A percentile compares a stretch with the other conserved stretches of the same genome.
Evolutionary conservation across 30 jellyfish, hydroid and myxozoan species (phyloP).

Genomic region (Rhopilema esculentum): DNA sequence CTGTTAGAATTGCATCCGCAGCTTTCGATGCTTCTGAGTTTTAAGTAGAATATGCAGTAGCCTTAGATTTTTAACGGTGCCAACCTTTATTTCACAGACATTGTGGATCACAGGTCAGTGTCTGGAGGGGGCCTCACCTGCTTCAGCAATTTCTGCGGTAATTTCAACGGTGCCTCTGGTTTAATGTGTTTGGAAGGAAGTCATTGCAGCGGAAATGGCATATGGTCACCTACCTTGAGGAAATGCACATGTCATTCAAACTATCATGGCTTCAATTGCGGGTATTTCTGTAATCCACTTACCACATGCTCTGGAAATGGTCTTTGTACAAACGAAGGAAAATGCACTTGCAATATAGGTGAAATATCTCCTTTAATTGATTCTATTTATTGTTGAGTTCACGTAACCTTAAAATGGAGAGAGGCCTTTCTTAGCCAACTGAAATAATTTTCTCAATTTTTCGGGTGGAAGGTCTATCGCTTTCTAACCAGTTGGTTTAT

Average conservation of each 20-base stretch:
- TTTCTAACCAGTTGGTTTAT: too few relatives aligned
- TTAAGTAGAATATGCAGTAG: too few relatives aligned
- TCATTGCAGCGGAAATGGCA: slow-evolving; percentile 74
- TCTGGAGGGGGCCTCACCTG: slow-evolving; percentile 58
- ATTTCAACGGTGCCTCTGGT: slow-evolving; percentile 53
- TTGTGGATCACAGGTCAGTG: slow-evolving; percentile 61
- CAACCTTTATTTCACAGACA: slow-evolving; percentile 11
- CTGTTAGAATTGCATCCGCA: too few relatives aligned
- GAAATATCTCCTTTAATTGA: neutral
- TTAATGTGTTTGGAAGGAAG: slow-evolving; percentile 51
- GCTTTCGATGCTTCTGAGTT: too few relatives aligned
- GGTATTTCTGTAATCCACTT: slow-evolving; percentile 55
- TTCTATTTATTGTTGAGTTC: too few relatives aligned
- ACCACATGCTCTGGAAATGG: slow-evolving; percentile 68
- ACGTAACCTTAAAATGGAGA: too few relatives aligned
- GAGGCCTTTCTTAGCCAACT: too few relatives aligned
- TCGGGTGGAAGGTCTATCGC: too few relatives aligned
- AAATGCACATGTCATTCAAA: slow-evolving; percentile 54
- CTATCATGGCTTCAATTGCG: slow-evolving; percentile 70
- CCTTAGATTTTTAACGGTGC: too few relatives aligned
- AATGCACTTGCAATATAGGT: slow-evolving; percentile 54
- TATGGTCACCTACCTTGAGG: slow-evolving; percentile 52
- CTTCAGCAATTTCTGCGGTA: slow-evolving; percentile 38
- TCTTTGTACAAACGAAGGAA: slow-evolving; percentile 61
- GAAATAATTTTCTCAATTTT: too few relatives aligned